Conservation (phyloP, 2,113 vertebrate species). For the Dipodomys merriami region DNA sequence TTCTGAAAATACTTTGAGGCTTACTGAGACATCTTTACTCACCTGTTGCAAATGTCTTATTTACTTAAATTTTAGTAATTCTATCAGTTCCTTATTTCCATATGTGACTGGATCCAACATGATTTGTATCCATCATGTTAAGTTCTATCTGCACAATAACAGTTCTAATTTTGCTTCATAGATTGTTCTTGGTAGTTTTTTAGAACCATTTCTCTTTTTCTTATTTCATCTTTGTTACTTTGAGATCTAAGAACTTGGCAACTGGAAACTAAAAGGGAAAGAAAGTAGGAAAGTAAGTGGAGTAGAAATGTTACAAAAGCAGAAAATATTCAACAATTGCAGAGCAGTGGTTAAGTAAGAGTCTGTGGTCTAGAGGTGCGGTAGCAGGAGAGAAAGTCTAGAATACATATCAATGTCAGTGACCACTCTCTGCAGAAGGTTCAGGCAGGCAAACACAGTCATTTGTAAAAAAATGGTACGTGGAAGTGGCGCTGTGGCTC, state of each 20-base stretch:
- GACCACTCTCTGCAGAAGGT: too few species aligned
- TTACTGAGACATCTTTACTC: background rate
- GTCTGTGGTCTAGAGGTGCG: background rate
- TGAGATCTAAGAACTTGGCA: background rate
- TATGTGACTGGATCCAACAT: background rate
- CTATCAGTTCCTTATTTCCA: background rate
- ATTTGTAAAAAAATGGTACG: too few species aligned
- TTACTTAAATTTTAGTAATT: conserved; percentile 6
- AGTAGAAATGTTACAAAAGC: background rate
- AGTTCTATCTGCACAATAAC: background rate
- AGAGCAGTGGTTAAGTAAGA: background rate
- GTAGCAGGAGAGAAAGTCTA: too few species aligned
- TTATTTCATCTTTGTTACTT: background rate
- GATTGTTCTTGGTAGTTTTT: too few species aligned
- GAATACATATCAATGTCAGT: too few species aligned
- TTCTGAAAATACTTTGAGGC: conserved; percentile 12
- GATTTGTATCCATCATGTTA: conserved; percentile 16
- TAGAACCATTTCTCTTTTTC: background rate
- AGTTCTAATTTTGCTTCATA: background rate
- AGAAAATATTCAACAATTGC: background rate
- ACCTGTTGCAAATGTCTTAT: background rate
- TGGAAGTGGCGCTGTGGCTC: too few species aligned
- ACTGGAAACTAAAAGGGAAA: background rate
- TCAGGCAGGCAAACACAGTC: too few species aligned
- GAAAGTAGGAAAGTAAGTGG: background rate